These are phyloP conservation scores for Intellagama lesueurii DNA, from an alignment of 2,797 vertebrate genomes.

Conservation along the genomic window DNA sequence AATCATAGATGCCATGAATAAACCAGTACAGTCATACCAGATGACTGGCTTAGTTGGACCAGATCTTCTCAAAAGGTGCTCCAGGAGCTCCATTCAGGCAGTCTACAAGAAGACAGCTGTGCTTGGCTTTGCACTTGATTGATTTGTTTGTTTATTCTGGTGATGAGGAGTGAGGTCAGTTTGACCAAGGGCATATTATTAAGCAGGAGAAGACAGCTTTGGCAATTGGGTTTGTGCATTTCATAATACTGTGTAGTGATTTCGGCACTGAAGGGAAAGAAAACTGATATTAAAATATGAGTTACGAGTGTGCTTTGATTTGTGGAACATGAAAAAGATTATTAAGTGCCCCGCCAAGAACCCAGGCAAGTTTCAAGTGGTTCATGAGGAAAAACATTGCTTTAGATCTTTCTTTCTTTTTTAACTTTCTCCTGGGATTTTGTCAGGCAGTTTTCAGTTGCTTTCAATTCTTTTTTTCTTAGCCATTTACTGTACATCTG, in stretches of 20 bases:
- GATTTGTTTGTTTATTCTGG: background rate
- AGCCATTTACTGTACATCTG: background rate
- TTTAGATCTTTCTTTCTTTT: background rate
- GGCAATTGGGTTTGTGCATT: background rate
- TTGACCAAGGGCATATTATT: background rate
- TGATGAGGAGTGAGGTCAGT: background rate
- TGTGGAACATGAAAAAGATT: background rate
- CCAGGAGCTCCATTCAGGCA: background rate
- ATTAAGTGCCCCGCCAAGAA: background rate
- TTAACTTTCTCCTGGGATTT: background rate
- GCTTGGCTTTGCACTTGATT: background rate
- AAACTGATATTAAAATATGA: background rate
- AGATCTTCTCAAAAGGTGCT: background rate
- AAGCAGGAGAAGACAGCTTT: background rate
- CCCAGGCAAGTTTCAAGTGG: background rate
- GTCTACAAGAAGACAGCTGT: background rate
- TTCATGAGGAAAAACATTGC: background rate
- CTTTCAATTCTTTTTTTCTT: background rate
- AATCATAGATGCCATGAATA: too few relatives aligned
- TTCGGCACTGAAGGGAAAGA: background rate
- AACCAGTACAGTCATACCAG: too few relatives aligned
- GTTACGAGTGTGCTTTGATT: background rate
- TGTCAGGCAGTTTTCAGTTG: background rate
- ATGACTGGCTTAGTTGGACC: background rate
- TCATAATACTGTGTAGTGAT: background rate